Conservation (phyloP, 1,140 invertebrate species). For the Palaemon carinicauda region DNA sequence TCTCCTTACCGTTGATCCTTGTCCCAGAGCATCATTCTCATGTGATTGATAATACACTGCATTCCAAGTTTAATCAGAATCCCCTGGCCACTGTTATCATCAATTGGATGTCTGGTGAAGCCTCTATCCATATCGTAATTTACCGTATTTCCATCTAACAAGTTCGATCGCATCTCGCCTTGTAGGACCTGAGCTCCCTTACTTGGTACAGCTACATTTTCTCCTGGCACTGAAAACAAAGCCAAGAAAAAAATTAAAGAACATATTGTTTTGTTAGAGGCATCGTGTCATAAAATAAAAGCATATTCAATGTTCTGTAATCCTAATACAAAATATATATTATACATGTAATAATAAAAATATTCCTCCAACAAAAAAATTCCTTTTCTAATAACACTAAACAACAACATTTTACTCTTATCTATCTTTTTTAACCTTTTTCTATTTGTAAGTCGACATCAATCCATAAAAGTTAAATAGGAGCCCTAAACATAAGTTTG, state of each 20-base stretch:
- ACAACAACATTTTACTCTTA: too few relatives aligned
- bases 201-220: conserved; percentile 85
- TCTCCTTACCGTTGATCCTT: conserved; percentile 79
- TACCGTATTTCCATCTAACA: conserved; percentile 86
- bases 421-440: too few relatives aligned
- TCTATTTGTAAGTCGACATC: too few relatives aligned
- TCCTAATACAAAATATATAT: too few relatives aligned
- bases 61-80: conserved; percentile 89
- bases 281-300: too few relatives aligned
- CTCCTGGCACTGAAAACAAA: conserved; percentile 77
- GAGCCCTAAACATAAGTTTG: too few relatives aligned
- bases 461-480: too few relatives aligned
- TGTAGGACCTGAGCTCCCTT: conserved; percentile 83
- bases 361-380: too few relatives aligned
- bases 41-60: conserved; percentile 92
- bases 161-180: conserved; percentile 85
- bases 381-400: too few relatives aligned
- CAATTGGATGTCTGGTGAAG: conserved; percentile 92
- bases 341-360: too few relatives aligned
- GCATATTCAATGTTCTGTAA: too few relatives aligned
- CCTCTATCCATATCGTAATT: conserved; percentile 92
- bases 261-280: too few relatives aligned
- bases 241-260: conserved; percentile 16
- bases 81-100: conserved; percentile 78
- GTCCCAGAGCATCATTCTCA: conserved; percentile 94